phyloP scores from a whole-genome alignment of 2,797 vertebrate genomes.

The Manis pentadactyla region DNA sequence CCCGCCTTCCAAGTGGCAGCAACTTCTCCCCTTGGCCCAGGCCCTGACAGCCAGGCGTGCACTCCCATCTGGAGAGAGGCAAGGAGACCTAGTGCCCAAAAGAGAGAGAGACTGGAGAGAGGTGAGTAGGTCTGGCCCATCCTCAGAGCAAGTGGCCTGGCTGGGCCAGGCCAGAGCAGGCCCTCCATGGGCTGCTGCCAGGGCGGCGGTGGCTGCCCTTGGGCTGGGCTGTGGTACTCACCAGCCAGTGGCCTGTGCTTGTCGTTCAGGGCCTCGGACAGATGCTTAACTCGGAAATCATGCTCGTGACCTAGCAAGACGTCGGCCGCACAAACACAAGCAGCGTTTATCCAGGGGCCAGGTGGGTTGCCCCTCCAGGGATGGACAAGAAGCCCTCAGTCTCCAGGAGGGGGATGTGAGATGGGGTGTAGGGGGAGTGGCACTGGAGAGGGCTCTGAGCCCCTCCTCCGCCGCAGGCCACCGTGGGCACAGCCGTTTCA shows the following conservation, averaged over 20 bases:
- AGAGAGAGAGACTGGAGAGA: constrained; percentile 22
- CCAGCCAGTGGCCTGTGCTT: constrained; percentile 93
- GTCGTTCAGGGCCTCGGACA: constrained; percentile 93
- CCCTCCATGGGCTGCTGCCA: background rate
- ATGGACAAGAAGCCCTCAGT: constrained; percentile 60
- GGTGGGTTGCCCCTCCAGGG: constrained; percentile 59
- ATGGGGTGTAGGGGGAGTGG: background rate
- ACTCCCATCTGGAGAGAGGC: constrained; percentile 36
- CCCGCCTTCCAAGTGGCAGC: background rate
- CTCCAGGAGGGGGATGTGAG: constrained; percentile 49
- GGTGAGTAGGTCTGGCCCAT: background rate
- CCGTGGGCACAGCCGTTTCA: constrained; percentile 84
- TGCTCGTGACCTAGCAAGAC: constrained; percentile 94
- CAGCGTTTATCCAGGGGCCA: constrained; percentile 85
- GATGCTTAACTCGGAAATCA: constrained; percentile 95
- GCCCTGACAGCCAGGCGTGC: background rate
- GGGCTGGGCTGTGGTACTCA: constrained; percentile 89
- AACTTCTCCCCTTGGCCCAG: constrained; percentile 11
- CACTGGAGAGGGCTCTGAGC: constrained; percentile 42
- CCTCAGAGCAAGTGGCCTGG: background rate
- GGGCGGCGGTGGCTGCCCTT: constrained; percentile 71
- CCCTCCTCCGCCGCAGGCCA: constrained; percentile 79
- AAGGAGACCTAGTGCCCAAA: background rate
- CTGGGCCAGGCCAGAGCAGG: background rate
- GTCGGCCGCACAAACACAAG: constrained; percentile 91